Evolutionary conservation across 2,113 vertebrate species (phyloP), one percentile per base, ranked within the genome.

Genomic region (Menura novaehollandiae): DNA sequence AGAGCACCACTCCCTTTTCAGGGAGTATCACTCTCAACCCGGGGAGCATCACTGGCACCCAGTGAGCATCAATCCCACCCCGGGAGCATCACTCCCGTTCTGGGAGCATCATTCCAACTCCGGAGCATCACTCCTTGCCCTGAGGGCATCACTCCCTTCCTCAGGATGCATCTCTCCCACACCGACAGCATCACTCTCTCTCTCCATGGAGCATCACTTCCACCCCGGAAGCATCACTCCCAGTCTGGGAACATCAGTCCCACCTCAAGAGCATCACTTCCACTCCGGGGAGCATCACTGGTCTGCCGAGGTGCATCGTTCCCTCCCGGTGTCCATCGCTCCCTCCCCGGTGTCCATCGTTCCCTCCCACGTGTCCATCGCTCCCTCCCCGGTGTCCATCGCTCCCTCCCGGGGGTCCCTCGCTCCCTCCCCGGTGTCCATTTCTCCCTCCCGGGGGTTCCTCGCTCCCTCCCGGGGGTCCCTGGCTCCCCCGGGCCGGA

Each of bases 281-380:
- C 37, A 19, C 15, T 5, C 22, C 3, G 5, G 14, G 9, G 52
- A 20, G 6, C 44, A 59, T 23, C 53, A 18, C 26, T 66, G 3
- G 0, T 10, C 14, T 2, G 0, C 18, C 1, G 3, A 11, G 26
- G 16, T 0, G 0, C 23, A 49, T 51, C 9, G 0, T 6, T 15
- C 16, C 3, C 8, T 39, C n/a, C 51, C 13, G 2, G 26, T 10
- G 23, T n/a, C 23, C 32, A n/a, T 44, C 5, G 0, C 55, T 28
- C 41, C 7, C 14, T 46, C 17, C 9, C 46, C 6, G 1, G 1
- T 22, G 24, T 51, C 21, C 47, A 47, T 67, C 8, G 0, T 13
- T 14, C 43, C 8, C 5, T 11, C 13, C 26, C 16, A 10, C 1
- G 11, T 3, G 11, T 22, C 21, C 52, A 11, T 44, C 32, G 0